Percentiles rank a stretch among this genome's conserved stretches.
phyloP scores from a whole-genome alignment of 1,140 invertebrate genomes.

The Heliothis subflexa region DNA sequence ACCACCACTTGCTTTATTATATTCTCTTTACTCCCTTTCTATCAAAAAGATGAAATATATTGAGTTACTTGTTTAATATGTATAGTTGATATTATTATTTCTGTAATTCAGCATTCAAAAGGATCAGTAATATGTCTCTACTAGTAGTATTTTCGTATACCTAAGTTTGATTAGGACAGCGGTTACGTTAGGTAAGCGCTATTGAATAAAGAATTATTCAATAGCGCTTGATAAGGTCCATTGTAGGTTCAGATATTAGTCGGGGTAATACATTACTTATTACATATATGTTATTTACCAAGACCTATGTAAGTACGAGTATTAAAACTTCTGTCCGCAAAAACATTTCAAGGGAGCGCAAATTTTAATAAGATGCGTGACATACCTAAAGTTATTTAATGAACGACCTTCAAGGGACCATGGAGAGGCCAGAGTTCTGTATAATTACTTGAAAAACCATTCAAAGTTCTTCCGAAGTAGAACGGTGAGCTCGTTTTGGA shows the following conservation, averaged over 20 bases:
- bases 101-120: slow-evolving; percentile 1
- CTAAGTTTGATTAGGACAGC: background rate
- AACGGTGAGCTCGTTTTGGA: background rate
- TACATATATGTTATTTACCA: background rate
- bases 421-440: slow-evolving; percentile 28
- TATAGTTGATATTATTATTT: background rate
- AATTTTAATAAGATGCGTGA: slow-evolving; percentile 46
- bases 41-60: background rate
- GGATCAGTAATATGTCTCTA: background rate
- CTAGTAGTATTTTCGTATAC: background rate
- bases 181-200: too few species aligned
- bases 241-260: background rate
- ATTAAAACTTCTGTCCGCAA: background rate
- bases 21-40: slow-evolving; percentile 8
- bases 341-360: slow-evolving; percentile 4
- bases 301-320: background rate
- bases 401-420: slow-evolving; percentile 28
- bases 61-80: slow-evolving; percentile 1
- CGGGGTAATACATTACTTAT: background rate
- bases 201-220: background rate
- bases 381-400: slow-evolving; percentile 35
- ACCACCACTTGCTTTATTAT: slow-evolving; percentile 6
- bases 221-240: slow-evolving; percentile 15
- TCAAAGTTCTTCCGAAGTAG: slow-evolving; percentile 34
- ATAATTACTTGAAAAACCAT: slow-evolving; percentile 50